Conservation (phyloP, 2,888 invertebrate genomes). For the Acrobasis repandana region DNA sequence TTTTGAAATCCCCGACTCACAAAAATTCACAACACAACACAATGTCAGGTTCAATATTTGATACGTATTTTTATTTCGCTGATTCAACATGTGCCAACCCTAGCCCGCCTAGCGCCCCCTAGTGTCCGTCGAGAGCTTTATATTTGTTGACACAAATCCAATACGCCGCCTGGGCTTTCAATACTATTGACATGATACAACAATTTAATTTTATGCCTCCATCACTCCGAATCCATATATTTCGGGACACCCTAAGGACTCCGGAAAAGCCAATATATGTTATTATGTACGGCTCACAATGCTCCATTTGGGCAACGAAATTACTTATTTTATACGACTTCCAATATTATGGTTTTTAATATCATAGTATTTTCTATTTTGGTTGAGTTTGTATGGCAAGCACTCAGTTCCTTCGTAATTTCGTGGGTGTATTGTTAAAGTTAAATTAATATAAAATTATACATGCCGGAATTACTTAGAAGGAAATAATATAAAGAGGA, state of each 20-base stretch:
- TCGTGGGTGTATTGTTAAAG: not conserved
- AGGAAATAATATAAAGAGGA: too few species aligned
- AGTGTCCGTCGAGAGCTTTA: conserved; percentile 46
- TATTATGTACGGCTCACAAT: conserved; percentile 19
- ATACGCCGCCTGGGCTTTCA: conserved; percentile 37
- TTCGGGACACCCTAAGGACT: conserved; percentile 17
- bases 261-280: conserved; percentile 16
- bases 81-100: conserved; percentile 22
- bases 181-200: conserved; percentile 21
- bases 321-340: conserved; percentile 15
- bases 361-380: not conserved
- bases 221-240: conserved; percentile 15
- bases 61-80: not conserved
- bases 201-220: conserved; percentile 21
- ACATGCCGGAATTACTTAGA: too few species aligned
- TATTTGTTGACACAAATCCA: conserved; percentile 50
- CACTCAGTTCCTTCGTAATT: too few species aligned
- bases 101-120: conserved; percentile 30
- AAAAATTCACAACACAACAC: not conserved
- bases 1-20: too few species aligned
- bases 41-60: not conserved
- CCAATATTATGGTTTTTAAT: conserved; percentile 7
- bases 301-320: conserved; percentile 11
- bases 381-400: not conserved
- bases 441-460: too few species aligned